Conservation (phyloP, 1,140 invertebrate genomes). For the Agrypnia vestita region DNA sequence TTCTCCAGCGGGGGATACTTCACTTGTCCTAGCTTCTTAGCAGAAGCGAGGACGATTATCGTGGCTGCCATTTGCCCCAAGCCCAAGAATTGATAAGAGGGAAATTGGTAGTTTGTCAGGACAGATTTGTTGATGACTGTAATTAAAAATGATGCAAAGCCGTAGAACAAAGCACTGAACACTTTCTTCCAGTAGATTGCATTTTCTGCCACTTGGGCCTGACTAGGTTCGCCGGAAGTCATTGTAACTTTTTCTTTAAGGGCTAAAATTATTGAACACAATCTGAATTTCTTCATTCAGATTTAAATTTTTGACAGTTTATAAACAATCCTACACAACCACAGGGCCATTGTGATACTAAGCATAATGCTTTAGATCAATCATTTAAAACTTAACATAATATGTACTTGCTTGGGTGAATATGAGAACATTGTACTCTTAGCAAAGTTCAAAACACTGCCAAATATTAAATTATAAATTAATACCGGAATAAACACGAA, state of each 20-base stretch:
- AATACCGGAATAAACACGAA: too few relatives aligned
- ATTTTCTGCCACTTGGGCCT: conserved; percentile 30
- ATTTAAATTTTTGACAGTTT: neutral
- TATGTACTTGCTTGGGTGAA: too few relatives aligned
- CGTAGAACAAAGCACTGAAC: conserved; percentile 87
- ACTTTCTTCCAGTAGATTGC: conserved; percentile 64
- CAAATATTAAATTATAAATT: too few relatives aligned
- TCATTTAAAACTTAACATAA: too few relatives aligned
- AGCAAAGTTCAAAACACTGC: too few relatives aligned
- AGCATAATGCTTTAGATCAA: too few relatives aligned
- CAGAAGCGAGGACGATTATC: conserved; percentile 85
- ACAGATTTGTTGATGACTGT: conserved; percentile 97
- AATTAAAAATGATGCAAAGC: conserved; percentile 92
- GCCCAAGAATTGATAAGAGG: conserved; percentile 93
- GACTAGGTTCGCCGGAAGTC: conserved; percentile 23
- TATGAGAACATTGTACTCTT: too few relatives aligned
- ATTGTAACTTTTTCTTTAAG: conserved; percentile 40
- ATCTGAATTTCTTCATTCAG: conserved; percentile 38
- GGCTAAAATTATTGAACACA: conserved; percentile 45
- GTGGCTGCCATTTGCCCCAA: conserved; percentile 94
- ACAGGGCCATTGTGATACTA: too few relatives aligned
- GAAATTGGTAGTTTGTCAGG: conserved; percentile 91
- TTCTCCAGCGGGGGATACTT: conserved; percentile 83
- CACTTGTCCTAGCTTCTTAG: conserved; percentile 82
- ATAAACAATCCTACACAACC: too few relatives aligned